phyloP scores from a whole-genome alignment of 1,140 invertebrate genomes.

The fruit fly (Drosophila melanogaster) region Release_6_plus_ISO1_MT NT_037436.4:11843501-11844000 shows the following conservation, averaged over 20 bases:
- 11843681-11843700: conserved; percentile 40
- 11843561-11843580: too few relatives aligned
- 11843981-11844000: conserved; percentile 38
- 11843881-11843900: conserved; percentile 76
- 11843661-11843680: conserved; percentile 43
- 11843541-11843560: too few relatives aligned
- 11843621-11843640: conserved; percentile 67
- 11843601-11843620: neutral
- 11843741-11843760: conserved; percentile 56
- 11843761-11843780: conserved; percentile 72
- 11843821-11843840: conserved; percentile 25
- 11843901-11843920: conserved; percentile 68
- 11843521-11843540: too few relatives aligned
- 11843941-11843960: conserved; percentile 21
- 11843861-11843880: conserved; percentile 69
- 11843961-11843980: conserved; percentile 7
- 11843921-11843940: conserved; percentile 29
- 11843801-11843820: conserved; percentile 24
- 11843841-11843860: conserved; percentile 50
- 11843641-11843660: conserved; percentile 53
- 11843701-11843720: conserved; percentile 72
- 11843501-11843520: too few relatives aligned
- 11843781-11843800: conserved; percentile 66
- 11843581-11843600: too few relatives aligned
- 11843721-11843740: conserved; percentile 66